Evolutionary conservation across 2,888 invertebrate species (phyloP), one percentile per base, ranked within the genome.

Genomic region (Diplazon laetatorius): DNA sequence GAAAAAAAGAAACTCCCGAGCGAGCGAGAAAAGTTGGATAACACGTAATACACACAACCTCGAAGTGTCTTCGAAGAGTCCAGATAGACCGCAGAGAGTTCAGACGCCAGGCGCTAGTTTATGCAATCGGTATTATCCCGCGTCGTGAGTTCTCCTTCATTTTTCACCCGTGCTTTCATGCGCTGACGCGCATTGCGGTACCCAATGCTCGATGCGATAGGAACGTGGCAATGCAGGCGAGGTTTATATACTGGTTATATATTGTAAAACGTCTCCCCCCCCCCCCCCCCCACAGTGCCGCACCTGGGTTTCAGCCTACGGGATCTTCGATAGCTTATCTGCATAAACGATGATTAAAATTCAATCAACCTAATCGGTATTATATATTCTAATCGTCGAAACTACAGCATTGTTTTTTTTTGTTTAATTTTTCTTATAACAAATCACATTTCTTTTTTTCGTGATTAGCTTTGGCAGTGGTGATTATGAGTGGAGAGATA

Each of bases 51-150:
- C 30, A 30, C 30, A 30, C 30, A 30, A 30, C 30, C n/a, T 30
- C 2, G 30, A 30, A 30, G 30, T 30, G 30, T 30, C 30, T 30
- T 30, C 57, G 74, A 66, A 55, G 42, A 39, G 68, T n/a, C n/a
- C n/a, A n/a, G n/a, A n/a, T 30, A 68, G 52, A 77, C 62, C 55
- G 35, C 55, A 48, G 66, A 48, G 66, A 77, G 77, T 60, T 74
- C 74, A 74, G 74, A 74, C 77, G 77, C 77, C 72, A 72, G 77
- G 72, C 77, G 77, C 72, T 72, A 77, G 72, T 77, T 77, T 77
- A 77, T 77, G 77, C 77, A 72, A 77, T 77, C 60, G 77, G 62
- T 69, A n/a, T 77, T 72, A 68, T 77, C 63, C 70, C 70, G 57
- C 68, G n/a, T n/a, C n/a, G n/a, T n/a, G 57, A 72, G 72, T n/a